Base-by-base conservation (phyloP, 2,888 invertebrate genomes). In the Callimorpha dominula region DNA sequence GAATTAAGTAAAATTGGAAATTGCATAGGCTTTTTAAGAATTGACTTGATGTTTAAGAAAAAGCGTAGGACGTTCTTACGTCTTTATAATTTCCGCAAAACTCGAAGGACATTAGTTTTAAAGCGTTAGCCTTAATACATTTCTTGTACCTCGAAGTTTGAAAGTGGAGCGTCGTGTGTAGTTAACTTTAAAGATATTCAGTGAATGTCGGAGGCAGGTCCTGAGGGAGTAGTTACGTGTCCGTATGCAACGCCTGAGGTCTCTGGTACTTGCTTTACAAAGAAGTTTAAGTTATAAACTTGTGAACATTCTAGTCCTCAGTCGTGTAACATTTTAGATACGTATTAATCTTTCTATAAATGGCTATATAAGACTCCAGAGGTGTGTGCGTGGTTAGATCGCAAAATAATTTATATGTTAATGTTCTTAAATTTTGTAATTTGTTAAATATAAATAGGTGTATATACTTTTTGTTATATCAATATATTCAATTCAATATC, bases 201-300 rank as follows among this genome's bases (percentile, higher is more conserved):
- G 85, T 82, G 86, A 86, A 88, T 85, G 89, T 86, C 86, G 84
- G 87, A 87, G 87, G 83, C 82, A 79, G 78, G 73, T 86, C 92
- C 87, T 85, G 70, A 54, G 87, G 92, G 92, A 89, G 86, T 83
- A 86, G 88, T 90, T 90, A 92, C 92, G 92, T 91, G 91, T 84
- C 82, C 81, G 88, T 87, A 88, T 88, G 88, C 87, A 84, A 75
- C 80, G 85, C 85, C 80, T 80, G 82, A 80, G 85, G 85, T 83
- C 81, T 76, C 73, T 73, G 72, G 65, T 71, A 72, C 71, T 72
- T 70, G 70, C 66, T 74, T 78, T 76, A 76, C 78, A 78, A 76
- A 78, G 78, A 75, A 76, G 73, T 76, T 81, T 82, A 78, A 79
- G 76, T 72, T 71, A 80, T 80, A 81, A 77, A 77, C 75, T 76